phyloP scores from a whole-genome alignment of 2,113 vertebrate genomes.

The Ptilonorhynchus violaceus region DNA sequence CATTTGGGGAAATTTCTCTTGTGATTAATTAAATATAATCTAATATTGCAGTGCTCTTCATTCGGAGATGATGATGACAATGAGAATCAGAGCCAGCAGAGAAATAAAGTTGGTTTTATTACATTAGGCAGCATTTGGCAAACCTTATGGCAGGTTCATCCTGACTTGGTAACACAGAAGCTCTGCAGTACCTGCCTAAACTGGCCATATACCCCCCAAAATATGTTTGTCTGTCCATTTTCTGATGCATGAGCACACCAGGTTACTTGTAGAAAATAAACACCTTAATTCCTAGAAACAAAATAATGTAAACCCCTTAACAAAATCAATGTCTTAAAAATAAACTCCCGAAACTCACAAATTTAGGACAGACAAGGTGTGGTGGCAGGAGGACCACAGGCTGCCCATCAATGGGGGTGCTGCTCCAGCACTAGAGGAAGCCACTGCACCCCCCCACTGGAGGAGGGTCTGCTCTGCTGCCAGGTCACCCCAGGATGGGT shows the following conservation, averaged over 20 bases:
- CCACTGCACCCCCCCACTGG: accelerated
- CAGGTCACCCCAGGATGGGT: neutral
- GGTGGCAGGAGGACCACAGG: neutral
- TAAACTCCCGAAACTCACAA: neutral
- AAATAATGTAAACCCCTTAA: neutral
- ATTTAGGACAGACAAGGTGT: neutral
- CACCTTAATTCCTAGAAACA: neutral
- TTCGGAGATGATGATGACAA: neutral
- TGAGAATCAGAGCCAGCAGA: neutral
- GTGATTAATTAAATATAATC: neutral
- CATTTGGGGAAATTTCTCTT: neutral
- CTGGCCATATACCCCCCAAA: neutral
- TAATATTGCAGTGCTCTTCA: neutral
- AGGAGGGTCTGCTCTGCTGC: neutral
- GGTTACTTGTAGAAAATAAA: neutral
- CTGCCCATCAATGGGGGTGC: neutral
- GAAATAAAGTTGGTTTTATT: neutral
- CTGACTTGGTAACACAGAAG: neutral
- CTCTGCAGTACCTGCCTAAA: neutral
- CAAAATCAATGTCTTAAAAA: neutral
- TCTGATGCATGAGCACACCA: neutral
- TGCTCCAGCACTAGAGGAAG: neutral
- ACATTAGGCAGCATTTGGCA: neutral
- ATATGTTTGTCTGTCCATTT: neutral
- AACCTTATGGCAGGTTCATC: neutral